phyloP scores from a whole-genome alignment of 2,888 invertebrate species.

The Cheilosia grossa region DNA sequence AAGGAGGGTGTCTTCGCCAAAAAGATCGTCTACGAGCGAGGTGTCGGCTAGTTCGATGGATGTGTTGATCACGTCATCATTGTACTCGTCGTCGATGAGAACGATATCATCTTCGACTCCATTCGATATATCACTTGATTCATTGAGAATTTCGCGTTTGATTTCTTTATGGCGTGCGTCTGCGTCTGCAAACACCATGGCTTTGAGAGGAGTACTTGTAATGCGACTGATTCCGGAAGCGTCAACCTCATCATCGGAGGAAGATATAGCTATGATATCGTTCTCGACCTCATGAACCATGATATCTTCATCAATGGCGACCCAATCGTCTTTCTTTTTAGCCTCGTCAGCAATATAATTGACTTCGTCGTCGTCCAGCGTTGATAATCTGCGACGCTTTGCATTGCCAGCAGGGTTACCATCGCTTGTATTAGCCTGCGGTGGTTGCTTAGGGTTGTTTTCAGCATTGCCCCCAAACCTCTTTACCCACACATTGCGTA shows the following conservation, averaged over 20 bases:
- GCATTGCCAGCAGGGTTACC: constrained; percentile 62
- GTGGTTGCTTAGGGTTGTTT: neutral
- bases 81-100: constrained; percentile 79
- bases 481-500: constrained; percentile 80
- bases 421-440: neutral
- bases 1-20: constrained; percentile 80
- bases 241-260: constrained; percentile 76
- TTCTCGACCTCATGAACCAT: constrained; percentile 76
- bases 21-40: constrained; percentile 80
- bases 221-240: neutral
- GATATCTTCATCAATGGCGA: constrained; percentile 79
- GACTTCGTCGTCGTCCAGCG: neutral
- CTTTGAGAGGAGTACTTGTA: constrained; percentile 31
- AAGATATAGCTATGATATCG: constrained; percentile 77
- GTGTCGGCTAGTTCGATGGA: constrained; percentile 79
- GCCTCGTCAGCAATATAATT: constrained; percentile 70
- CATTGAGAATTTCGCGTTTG: constrained; percentile 81
- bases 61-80: constrained; percentile 74
- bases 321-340: constrained; percentile 73
- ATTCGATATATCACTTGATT: constrained; percentile 76
- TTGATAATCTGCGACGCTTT: constrained; percentile 77
- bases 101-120: constrained; percentile 78
- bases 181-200: constrained; percentile 69
- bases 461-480: constrained; percentile 76
- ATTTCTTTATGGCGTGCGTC: constrained; percentile 79